These are phyloP conservation scores for Yponomeuta cagnagella DNA, from an alignment of 2,888 invertebrate species.

Conservation along the genomic window DNA sequence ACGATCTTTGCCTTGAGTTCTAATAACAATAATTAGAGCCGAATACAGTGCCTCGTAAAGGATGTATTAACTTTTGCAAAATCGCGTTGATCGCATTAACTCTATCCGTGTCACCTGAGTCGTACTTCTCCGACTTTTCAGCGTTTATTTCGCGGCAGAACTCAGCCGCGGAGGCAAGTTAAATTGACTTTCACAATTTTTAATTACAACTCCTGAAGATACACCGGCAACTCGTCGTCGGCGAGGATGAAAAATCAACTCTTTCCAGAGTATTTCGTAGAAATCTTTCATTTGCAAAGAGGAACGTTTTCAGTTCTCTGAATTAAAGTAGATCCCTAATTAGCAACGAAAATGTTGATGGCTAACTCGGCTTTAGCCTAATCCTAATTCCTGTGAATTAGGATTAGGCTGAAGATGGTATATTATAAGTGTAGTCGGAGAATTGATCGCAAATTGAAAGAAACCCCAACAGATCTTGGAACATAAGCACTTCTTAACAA, in stretches of 20 bases:
- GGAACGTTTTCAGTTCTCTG: neutral
- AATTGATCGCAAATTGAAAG: too few relatives aligned
- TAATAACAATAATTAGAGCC: too few relatives aligned
- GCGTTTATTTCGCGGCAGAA: neutral
- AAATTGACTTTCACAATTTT: slow-evolving; percentile 6
- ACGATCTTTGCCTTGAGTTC: too few relatives aligned
- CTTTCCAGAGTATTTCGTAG: slow-evolving; percentile 38
- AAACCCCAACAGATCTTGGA: too few relatives aligned
- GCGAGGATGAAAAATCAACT: slow-evolving; percentile 40
- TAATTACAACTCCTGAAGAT: slow-evolving; percentile 6
- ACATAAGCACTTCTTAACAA: too few relatives aligned
- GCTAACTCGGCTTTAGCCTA: too few relatives aligned
- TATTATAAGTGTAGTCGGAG: too few relatives aligned
- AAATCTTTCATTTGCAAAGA: slow-evolving; percentile 33
- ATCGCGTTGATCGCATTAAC: too few relatives aligned
- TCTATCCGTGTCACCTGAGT: neutral
- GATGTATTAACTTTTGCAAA: too few relatives aligned
- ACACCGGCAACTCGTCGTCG: neutral
- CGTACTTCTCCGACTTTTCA: neutral
- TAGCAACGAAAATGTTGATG: neutral
- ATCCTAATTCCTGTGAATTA: too few relatives aligned
- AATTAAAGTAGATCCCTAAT: neutral
- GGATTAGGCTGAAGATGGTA: too few relatives aligned
- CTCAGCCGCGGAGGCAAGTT: neutral
- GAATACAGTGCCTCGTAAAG: too few relatives aligned